Evolutionary conservation across 2,113 vertebrate genomes (phyloP).

Genomic region (Corvus hawaiiensis): DNA sequence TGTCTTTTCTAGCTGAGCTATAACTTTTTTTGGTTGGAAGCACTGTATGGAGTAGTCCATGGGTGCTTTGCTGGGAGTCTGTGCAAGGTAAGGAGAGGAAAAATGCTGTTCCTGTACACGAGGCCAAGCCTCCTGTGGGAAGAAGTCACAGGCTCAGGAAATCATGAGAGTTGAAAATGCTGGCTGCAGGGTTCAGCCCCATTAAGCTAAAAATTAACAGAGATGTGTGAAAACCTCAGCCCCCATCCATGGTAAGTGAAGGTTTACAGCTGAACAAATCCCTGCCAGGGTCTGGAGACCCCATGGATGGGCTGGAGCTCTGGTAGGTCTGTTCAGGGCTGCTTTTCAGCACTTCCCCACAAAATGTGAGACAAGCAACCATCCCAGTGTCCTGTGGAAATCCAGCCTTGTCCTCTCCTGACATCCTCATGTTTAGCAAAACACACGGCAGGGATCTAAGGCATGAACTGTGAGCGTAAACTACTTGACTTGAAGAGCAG

Average conservation of each 20-base stretch:
- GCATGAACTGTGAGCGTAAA: not conserved
- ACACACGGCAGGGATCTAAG: fast-evolving
- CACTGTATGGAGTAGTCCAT: fast-evolving
- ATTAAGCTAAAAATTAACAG: not conserved
- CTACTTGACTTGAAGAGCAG: not conserved
- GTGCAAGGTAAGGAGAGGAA: not conserved
- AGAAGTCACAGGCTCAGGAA: not conserved
- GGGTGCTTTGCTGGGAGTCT: not conserved
- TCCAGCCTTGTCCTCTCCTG: not conserved
- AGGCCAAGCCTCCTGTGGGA: not conserved
- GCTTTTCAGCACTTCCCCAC: not conserved
- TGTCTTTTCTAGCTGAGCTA: not conserved
- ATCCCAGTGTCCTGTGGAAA: fast-evolving
- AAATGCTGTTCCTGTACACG: fast-evolving
- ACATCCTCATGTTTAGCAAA: not conserved
- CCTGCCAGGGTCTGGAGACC: not conserved
- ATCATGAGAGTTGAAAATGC: not conserved
- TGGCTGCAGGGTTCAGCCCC: not conserved
- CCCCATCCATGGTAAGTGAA: not conserved
- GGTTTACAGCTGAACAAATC: not conserved
- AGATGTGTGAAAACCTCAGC: not conserved
- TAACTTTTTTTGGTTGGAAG: not conserved
- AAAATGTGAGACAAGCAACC: not conserved
- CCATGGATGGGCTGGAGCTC: fast-evolving
- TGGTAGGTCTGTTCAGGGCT: not conserved